Percentiles rank a stretch among this genome's conserved stretches.
Evolutionary conservation across 2,797 vertebrate genomes (phyloP).

Genomic region (Masticophis lateralis): DNA sequence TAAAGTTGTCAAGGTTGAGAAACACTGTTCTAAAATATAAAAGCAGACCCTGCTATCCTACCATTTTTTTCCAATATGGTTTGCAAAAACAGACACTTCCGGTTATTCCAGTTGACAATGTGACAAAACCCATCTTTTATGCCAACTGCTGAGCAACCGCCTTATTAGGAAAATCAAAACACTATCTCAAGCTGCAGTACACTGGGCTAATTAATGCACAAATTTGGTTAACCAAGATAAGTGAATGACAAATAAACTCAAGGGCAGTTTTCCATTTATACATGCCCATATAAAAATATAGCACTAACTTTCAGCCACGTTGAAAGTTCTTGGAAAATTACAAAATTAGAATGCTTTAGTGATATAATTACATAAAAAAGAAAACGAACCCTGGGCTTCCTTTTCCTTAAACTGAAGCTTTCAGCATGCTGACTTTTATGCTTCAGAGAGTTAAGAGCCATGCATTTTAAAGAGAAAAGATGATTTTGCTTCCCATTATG

Average conservation of each 20-base stretch:
- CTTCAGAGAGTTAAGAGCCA: conserved; percentile 3
- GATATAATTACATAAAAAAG: conserved; percentile 7
- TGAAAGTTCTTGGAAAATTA: conserved; percentile 3
- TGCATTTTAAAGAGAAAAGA: neutral
- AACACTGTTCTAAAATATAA: neutral
- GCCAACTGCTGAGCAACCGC: neutral
- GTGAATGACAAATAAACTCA: neutral
- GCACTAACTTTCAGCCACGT: neutral
- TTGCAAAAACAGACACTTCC: neutral
- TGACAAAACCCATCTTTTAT: neutral
- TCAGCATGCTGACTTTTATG: neutral
- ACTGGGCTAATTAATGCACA: neutral
- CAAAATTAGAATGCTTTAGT: neutral
- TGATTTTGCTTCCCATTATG: neutral
- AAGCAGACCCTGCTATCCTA: neutral
- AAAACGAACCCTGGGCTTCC: neutral
- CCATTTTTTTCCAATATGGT: neutral
- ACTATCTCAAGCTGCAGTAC: neutral
- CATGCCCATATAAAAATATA: neutral
- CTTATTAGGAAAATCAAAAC: neutral
- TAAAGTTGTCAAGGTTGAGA: neutral
- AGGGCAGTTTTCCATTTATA: neutral
- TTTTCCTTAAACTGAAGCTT: neutral
- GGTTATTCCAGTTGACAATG: neutral
- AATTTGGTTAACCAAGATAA: neutral